A percentile compares a stretch with the other conserved stretches of the same genome.
phyloP scores from a whole-genome alignment of 2,797 vertebrate genomes.

The Phataginus tricuspis region DNA sequence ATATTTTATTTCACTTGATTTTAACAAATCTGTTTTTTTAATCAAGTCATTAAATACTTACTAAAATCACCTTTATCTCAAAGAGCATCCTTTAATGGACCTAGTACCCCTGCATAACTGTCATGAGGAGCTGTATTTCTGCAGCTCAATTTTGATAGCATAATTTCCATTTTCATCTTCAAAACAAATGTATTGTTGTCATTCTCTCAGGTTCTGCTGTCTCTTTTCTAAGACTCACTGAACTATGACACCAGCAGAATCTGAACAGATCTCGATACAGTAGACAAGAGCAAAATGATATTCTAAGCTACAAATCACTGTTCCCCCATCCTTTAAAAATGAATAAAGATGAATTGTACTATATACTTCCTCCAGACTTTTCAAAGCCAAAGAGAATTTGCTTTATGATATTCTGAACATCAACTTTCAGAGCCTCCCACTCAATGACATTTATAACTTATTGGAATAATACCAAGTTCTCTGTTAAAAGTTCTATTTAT shows the following conservation, averaged over 20 bases:
- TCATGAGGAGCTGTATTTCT: conserved; percentile 9
- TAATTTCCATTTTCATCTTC: conserved; percentile 60
- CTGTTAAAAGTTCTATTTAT: conserved; percentile 54
- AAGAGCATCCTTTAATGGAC: neutral
- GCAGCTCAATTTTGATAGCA: conserved; percentile 47
- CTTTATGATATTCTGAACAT: conserved; percentile 60
- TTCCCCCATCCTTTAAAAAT: conserved; percentile 35
- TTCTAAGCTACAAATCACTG: neutral
- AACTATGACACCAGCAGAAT: conserved; percentile 7
- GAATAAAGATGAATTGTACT: conserved; percentile 60
- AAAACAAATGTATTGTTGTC: conserved; percentile 38
- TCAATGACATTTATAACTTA: conserved; percentile 60
- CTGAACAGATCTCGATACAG: conserved; percentile 12
- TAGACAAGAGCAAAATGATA: conserved; percentile 47
- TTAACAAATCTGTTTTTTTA: neutral
- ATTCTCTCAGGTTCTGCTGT: conserved; percentile 30
- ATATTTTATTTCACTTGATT: neutral
- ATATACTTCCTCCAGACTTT: conserved; percentile 30
- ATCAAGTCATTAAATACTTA: conserved; percentile 31
- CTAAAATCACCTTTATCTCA: conserved; percentile 4
- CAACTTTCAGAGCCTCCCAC: conserved; percentile 53
- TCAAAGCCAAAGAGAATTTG: conserved; percentile 63
- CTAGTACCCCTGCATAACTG: neutral
- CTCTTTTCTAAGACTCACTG: conserved; percentile 42
- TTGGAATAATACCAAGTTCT: conserved; percentile 31